Percentiles rank a stretch among this genome's conserved stretches.
These are phyloP conservation scores for Pollenia labialis DNA, from an alignment of 2,888 invertebrate genomes.

Conservation along the genomic window DNA sequence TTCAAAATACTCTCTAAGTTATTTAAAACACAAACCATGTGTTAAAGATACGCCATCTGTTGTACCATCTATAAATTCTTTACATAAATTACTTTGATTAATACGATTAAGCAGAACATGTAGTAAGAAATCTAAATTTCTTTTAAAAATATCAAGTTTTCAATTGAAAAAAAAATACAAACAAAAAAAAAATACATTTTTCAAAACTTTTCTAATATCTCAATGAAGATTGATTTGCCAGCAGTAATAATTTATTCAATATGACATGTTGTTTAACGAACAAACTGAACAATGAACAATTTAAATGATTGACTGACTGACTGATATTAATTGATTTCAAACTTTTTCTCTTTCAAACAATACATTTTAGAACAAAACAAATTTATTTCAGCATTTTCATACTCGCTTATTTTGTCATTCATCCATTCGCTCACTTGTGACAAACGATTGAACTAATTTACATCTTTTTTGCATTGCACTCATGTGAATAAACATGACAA, in stretches of 20 bases:
- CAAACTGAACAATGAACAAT: not conserved
- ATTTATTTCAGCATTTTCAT: constrained; percentile 30
- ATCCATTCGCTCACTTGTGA: not conserved
- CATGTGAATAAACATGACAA: not conserved
- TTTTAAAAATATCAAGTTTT: not conserved
- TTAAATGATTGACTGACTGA: not conserved
- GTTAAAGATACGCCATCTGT: too few species aligned
- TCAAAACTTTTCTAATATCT: constrained; percentile 30
- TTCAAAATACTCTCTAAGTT: too few species aligned
- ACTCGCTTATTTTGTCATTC: not conserved
- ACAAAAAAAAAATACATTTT: too few species aligned
- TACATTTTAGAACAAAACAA: constrained; percentile 27
- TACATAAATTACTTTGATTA: too few species aligned
- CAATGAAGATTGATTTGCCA: not conserved
- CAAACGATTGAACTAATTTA: constrained; percentile 57
- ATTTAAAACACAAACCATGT: too few species aligned
- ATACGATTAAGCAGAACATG: too few species aligned
- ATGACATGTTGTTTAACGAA: not conserved
- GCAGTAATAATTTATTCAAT: constrained; percentile 6
- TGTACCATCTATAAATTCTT: too few species aligned
- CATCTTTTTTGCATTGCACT: constrained; percentile 28
- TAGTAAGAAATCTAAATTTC: not conserved
- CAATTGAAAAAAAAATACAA: not conserved
- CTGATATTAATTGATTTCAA: constrained; percentile 42
- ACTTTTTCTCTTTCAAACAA: constrained; percentile 5